Conservation (phyloP, 2,888 invertebrate genomes). For the Creontiades dilutus region DNA sequence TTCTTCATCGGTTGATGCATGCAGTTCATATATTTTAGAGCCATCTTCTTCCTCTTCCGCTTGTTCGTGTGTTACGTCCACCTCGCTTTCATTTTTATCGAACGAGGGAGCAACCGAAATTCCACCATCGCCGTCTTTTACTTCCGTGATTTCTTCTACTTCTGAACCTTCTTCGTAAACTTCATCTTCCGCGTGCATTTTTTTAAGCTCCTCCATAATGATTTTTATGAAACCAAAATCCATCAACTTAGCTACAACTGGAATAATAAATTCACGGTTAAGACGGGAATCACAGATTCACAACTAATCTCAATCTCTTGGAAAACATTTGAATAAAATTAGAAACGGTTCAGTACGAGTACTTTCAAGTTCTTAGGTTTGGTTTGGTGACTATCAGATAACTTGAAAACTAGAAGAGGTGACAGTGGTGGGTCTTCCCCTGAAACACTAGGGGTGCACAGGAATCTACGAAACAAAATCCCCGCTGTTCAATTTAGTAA, state of each 20-base stretch:
- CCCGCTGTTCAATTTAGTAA: no score
- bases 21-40: neutral
- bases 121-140: neutral
- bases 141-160: neutral
- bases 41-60: neutral
- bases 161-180: neutral
- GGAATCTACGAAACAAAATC: no score
- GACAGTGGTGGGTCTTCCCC: no score
- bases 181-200: neutral
- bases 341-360: no score
- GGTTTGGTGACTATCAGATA: no score
- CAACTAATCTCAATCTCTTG: no score
- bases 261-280: no score
- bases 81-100: neutral
- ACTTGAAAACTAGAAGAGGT: no score
- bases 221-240: constrained; percentile 36
- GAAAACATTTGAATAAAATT: no score
- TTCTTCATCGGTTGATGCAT: neutral
- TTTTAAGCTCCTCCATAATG: constrained; percentile 7
- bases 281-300: no score
- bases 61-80: neutral
- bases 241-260: neutral
- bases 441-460: no score
- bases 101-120: neutral
- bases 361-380: no score